Conservation (phyloP, 2,113 vertebrate genomes). For the Balaeniceps rex region DNA sequence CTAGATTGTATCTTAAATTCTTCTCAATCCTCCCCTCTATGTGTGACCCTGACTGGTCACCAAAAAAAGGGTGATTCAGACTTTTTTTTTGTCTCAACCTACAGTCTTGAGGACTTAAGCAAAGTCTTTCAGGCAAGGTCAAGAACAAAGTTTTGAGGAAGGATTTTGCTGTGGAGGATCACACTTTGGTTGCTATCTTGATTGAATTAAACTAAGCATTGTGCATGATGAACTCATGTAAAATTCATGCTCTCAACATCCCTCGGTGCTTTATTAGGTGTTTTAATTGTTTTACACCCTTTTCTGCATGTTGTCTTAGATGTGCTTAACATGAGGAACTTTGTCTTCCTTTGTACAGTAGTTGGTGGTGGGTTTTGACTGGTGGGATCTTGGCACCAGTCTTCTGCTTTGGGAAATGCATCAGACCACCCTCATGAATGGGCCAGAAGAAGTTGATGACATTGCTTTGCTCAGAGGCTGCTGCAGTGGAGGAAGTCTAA, state of each 20-base stretch:
- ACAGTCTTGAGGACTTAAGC: not conserved
- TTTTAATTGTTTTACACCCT: not conserved
- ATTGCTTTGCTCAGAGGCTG: not conserved
- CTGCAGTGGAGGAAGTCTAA: not conserved
- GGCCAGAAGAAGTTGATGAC: not conserved
- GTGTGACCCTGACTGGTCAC: not conserved
- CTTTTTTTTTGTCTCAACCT: not conserved
- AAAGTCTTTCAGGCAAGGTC: not conserved
- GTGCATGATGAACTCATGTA: not conserved
- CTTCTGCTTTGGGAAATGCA: not conserved
- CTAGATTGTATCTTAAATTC: not conserved
- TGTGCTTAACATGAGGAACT: not conserved
- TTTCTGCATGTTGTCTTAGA: not conserved
- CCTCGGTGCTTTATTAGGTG: not conserved
- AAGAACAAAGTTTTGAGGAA: not conserved
- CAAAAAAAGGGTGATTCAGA: not conserved
- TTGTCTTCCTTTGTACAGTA: not conserved
- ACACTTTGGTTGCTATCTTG: not conserved
- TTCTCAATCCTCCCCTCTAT: not conserved
- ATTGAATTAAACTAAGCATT: not conserved
- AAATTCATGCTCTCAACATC: not conserved
- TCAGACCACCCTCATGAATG: not conserved
- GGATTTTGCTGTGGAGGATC: not conserved
- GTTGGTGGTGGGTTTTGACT: not conserved
- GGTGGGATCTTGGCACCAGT: not conserved